Base-by-base conservation (phyloP, 2,797 vertebrate genomes). In the Passerculus sandwichensis region DNA sequence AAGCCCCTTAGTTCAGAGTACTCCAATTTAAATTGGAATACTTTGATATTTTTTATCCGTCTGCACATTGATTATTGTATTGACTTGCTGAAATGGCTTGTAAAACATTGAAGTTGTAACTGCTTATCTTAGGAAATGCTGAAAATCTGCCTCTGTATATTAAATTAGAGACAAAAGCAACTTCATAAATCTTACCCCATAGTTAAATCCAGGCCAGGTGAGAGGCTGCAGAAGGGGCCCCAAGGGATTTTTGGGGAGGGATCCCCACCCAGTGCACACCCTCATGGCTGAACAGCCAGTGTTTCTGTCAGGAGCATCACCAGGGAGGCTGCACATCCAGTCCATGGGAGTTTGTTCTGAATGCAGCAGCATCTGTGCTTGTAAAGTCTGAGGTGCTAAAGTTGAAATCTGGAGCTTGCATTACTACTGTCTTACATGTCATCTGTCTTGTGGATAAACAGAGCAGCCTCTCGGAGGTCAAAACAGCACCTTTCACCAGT, bases 391-490 rank as follows among this genome's bases (percentile, higher is more conserved):
- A 94, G 88, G 71, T 88, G 85, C 70, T 91, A 64, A 76, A 88
- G 80, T 45, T 88, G 93, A 90, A 77, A 67, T 82, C 80, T 88
- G 93, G 85, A 89, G 80, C 88, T 90, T 61, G 80, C 91, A 82
- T 93, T 94, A 67, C 89, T 84, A 27, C 85, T 67, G 79, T 64
- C 88, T 91, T 86, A 53, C 76, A 54, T 91, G 36, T 77, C 74
- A 72, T 91, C 88, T 85, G 69, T 85, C 95, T 87, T 54, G 57
- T 62, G 86, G 71, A 92, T 83, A 90, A 94, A 91, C 90, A 80
- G 80, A 94, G 50, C 88, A 72, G 64, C 67, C 59, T 42, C 80
- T 65, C 32, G 3, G 69, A 87, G 85, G 90, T 91, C 88, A 85
- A 38, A 94, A 42, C 81, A 72, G 72, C 86, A 89, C 91, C 90